These are phyloP conservation scores for Arrhamphus sclerolepis DNA, from an alignment of 2,797 vertebrate species.

Conservation along the genomic window DNA sequence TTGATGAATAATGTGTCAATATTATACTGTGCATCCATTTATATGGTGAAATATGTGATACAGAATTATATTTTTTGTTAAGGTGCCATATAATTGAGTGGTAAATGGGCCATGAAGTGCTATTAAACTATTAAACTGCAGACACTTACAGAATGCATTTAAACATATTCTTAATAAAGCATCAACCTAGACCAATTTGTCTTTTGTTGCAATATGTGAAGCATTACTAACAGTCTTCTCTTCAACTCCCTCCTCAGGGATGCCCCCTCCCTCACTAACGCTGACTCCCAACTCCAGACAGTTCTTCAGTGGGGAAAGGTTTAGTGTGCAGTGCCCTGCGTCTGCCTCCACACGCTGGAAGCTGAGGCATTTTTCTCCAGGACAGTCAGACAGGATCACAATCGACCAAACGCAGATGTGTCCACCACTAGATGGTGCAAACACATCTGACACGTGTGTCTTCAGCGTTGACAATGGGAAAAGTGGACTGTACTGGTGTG, in stretches of 20 bases:
- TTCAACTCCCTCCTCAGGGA: slow-evolving; percentile 40
- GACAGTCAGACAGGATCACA: neutral
- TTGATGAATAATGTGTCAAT: too few species aligned
- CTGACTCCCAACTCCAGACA: slow-evolving; percentile 66
- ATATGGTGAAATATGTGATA: too few species aligned
- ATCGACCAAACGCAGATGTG: slow-evolving; percentile 10
- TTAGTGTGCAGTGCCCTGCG: slow-evolving; percentile 62
- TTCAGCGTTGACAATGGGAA: slow-evolving; percentile 37
- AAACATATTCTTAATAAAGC: neutral
- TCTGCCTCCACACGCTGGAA: slow-evolving; percentile 50
- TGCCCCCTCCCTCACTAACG: slow-evolving; percentile 38
- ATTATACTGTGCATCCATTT: too few species aligned
- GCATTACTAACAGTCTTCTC: neutral
- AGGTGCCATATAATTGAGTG: too few species aligned
- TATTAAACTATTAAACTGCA: slow-evolving; percentile 4
- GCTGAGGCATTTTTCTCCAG: slow-evolving; percentile 41
- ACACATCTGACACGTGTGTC: slow-evolving; percentile 9
- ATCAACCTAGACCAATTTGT: neutral
- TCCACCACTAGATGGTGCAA: slow-evolving; percentile 42
- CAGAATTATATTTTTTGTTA: too few species aligned
- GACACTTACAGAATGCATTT: neutral
- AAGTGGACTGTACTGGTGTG: slow-evolving; percentile 76
- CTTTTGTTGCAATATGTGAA: too few species aligned
- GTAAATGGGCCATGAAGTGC: too few species aligned
- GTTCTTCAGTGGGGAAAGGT: slow-evolving; percentile 45